Base-by-base conservation (phyloP, 2,797 vertebrate genomes). In the Poecilia velifera region DNA sequence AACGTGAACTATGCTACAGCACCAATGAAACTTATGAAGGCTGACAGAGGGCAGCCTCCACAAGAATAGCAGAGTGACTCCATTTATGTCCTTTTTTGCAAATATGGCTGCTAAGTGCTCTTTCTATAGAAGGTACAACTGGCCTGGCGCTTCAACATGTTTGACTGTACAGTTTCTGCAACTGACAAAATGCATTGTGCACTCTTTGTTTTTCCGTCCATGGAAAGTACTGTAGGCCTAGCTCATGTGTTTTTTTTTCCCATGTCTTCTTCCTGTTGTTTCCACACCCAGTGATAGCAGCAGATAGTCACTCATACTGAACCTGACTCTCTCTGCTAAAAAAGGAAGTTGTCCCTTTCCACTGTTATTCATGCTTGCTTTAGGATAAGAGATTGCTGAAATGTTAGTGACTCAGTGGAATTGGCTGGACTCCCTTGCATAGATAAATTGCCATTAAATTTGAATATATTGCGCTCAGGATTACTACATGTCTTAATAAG, bases 1-100 rank as follows among this genome's bases (percentile, higher is more conserved):
- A 78, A 77, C 20, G 55, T 76, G 55, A 75, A 76, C 57, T 41
- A 75, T 66, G 72, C 74, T 73, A 22, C 62, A 80, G 83, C 72
- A 77, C 77, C 74, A 55, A 41, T 14, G 2, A 71, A 12, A 12
- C 1, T 3, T 45, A 28, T 45, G 20, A 13, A 45, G 22, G 68
- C 13, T 71, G 25, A 28, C 45, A 14, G 20, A 43, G 13, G 66
- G 39, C 12, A 25, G 49, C 3, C 7, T 25, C 7, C 20, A 53
- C 51, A 25, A 53, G 51, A 53, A 25, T 8, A 53, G 51, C 20
- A 53, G 47, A 49, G 51, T 53, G 7, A 53, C 22, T 41, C 4
- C 10, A 43, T 70, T 70, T 14, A 43, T 70, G 39, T 57, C 25
- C 25, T 14, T 0, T 41, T 68, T 43, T 34, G 66, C 66, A 70